Percentiles rank a stretch among this genome's conserved stretches.
Evolutionary conservation across 2,888 invertebrate genomes (phyloP).

Genomic region (Eilema griseolum): DNA sequence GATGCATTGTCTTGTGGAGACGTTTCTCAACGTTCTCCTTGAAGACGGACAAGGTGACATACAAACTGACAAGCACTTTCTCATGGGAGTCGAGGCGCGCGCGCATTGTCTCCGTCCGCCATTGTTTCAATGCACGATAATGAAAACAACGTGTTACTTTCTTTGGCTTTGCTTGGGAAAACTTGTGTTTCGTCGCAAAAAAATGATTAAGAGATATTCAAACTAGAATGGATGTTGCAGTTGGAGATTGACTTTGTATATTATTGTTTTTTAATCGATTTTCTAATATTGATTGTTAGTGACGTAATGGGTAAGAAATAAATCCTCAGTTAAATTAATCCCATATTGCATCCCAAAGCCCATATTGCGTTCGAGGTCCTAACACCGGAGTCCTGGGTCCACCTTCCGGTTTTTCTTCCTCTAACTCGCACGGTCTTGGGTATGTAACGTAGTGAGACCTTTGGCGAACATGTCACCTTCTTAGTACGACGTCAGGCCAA

Average conservation of each 20-base stretch:
- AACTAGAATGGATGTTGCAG: constrained; percentile 10
- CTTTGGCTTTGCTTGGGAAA: constrained; percentile 59
- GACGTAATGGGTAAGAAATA: background rate
- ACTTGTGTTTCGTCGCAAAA: constrained; percentile 50
- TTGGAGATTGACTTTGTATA: constrained; percentile 3
- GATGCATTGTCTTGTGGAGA: constrained; percentile 36
- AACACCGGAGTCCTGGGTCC: too few species aligned
- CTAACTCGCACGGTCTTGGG: too few species aligned
- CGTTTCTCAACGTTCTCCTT: constrained; percentile 48
- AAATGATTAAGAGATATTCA: constrained; percentile 21
- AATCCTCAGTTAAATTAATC: background rate
- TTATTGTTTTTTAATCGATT: background rate
- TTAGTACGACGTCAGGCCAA: too few species aligned
- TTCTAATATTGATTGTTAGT: background rate
- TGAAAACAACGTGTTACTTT: constrained; percentile 64
- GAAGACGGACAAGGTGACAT: constrained; percentile 51
- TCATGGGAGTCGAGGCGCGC: constrained; percentile 61
- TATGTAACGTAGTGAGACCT: too few species aligned
- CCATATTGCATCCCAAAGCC: too few species aligned
- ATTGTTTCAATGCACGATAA: constrained; percentile 56
- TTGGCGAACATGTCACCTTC: too few species aligned
- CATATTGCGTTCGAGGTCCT: too few species aligned
- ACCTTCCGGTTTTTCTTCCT: too few species aligned
- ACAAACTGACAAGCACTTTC: constrained; percentile 69
- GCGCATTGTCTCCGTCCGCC: constrained; percentile 49